Percentiles rank a stretch among this genome's conserved stretches.
phyloP scores from a whole-genome alignment of 2,113 vertebrate species.

The Eulacestoma nigropectus region DNA sequence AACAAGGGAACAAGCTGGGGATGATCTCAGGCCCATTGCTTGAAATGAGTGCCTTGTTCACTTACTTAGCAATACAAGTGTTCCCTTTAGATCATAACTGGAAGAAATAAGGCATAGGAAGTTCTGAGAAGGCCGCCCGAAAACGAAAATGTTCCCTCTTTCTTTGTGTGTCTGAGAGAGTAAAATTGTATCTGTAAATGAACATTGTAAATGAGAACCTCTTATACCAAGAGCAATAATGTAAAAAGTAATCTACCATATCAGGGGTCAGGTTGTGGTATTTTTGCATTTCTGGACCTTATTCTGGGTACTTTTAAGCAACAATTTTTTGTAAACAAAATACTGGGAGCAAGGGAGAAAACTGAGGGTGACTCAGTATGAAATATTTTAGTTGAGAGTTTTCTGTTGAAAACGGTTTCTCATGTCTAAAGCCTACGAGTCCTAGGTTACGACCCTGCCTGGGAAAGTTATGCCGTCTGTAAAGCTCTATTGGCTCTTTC shows the following conservation, averaged over 20 bases:
- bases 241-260: background rate
- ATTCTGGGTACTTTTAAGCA: background rate
- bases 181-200: background rate
- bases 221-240: background rate
- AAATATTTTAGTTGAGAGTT: background rate
- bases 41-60: background rate
- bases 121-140: background rate
- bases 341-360: background rate
- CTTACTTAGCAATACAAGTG: background rate
- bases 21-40: background rate
- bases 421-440: background rate
- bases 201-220: background rate
- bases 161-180: background rate
- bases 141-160: background rate
- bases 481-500: background rate
- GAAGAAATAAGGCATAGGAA: background rate
- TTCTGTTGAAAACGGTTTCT: background rate
- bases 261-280: rapidly evolving
- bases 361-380: background rate
- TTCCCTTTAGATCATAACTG: background rate
- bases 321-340: background rate
- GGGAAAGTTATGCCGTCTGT: rapidly evolving
- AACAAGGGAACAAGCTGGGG: background rate
- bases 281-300: background rate
- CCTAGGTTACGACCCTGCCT: background rate